phyloP scores from a whole-genome alignment of 1,140 invertebrate genomes.

The Trachelipus rathkii region DNA sequence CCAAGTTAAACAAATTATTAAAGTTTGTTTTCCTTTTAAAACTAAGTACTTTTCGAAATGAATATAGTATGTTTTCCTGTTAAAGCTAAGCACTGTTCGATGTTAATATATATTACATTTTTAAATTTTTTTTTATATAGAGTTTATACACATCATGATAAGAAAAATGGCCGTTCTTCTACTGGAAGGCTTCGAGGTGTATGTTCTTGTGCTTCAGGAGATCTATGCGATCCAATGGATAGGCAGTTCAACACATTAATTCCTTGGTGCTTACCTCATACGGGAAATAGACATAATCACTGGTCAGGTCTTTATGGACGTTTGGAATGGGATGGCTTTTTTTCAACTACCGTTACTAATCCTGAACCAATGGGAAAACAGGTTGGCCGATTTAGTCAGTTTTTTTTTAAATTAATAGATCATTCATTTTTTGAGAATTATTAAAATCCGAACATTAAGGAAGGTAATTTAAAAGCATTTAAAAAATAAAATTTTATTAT shows the following conservation, averaged over 20 bases:
- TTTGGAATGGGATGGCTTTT: conserved; percentile 79
- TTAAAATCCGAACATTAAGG: neutral
- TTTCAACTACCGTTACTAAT: conserved; percentile 75
- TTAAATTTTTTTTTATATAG: too few species aligned
- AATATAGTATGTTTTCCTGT: neutral
- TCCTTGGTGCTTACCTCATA: conserved; percentile 87
- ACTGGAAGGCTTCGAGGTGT: conserved; percentile 67
- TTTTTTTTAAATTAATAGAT: neutral
- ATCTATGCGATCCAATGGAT: conserved; percentile 65
- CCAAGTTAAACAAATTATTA: too few species aligned
- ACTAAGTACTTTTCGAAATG: too few species aligned
- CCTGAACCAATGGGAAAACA: conserved; percentile 89
- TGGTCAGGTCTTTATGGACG: conserved; percentile 75
- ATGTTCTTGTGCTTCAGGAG: conserved; percentile 66
- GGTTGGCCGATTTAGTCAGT: conserved; percentile 51
- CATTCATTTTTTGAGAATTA: neutral
- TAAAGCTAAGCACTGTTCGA: neutral
- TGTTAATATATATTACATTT: neutral
- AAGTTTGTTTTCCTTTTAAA: too few species aligned
- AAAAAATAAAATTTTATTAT: too few species aligned
- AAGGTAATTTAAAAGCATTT: too few species aligned
- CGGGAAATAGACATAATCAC: conserved; percentile 77
- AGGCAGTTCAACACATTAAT: conserved; percentile 79
- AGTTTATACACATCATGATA: conserved; percentile 67
- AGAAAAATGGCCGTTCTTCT: conserved; percentile 61